Evolutionary conservation across 2,797 vertebrate species (phyloP), one percentile per base, ranked within the genome.

Genomic region (Coregonus sp.): DNA sequence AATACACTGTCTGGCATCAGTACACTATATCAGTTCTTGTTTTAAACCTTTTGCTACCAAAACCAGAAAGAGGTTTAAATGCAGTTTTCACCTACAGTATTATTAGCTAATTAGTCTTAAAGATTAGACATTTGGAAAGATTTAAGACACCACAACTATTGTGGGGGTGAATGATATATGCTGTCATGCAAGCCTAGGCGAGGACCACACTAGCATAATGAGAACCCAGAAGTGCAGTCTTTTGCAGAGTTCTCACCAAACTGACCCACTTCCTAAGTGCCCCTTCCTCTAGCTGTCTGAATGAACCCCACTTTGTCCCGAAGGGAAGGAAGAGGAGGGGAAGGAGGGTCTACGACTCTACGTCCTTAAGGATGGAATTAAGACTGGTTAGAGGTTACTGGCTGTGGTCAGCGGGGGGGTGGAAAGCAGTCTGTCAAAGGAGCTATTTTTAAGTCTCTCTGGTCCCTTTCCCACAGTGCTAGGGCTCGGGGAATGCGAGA

Each of bases 381-480:
- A 70, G 75, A 59, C 73, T 65, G 70, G 35, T 29, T 47, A 31
- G 72, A 71, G 76, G 72, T 82, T 81, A 79, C 80, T 78, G 76
- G 75, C 83, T 77, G 80, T 86, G 85, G 80, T 85, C 76, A 76
- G 70, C 35, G 54, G 70, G 75, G 78, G 69, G 76, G 70, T 78
- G 80, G 82, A 77, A 72, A 84, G 67, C 33, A n/a, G 73, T 35
- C 73, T 70, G 72, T 77, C 70, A 59, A 3, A 65, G 72, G 78
- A 74, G 75, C 84, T 86, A 84, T 85, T 82, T 82, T 84, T 82
- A 85, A 80, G 52, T 14, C 56, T 16, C 73, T 54, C 73, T 73
- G 59, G 75, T 77, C 72, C 15, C 70, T 82, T 85, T 86, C 84
- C 86, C 86, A 86, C 84, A 81, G 65, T 78, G 50, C 70, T 69